Conservation (phyloP, 1,140 invertebrate species). For the Drosophila sucinea region DNA sequence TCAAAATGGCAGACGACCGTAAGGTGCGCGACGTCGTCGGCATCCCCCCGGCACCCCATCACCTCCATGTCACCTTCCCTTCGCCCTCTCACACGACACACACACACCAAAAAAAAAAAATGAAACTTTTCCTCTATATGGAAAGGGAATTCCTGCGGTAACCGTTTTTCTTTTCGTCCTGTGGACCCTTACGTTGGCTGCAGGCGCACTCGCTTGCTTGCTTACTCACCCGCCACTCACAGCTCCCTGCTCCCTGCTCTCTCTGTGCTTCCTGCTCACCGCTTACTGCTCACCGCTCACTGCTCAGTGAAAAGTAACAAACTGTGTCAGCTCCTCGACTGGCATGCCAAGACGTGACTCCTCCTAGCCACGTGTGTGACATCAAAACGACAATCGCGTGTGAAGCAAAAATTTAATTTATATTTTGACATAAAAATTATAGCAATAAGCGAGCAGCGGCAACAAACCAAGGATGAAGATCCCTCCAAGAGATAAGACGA, state of each 20-base stretch:
- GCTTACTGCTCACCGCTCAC: constrained; percentile 2
- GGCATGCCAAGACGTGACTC: constrained; percentile 76
- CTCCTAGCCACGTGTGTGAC: constrained; percentile 47
- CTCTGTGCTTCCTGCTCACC: background rate
- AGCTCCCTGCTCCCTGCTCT: background rate
- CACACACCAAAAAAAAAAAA: background rate
- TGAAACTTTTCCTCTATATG: constrained; percentile 19
- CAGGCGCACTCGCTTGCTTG: constrained; percentile 39
- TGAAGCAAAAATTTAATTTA: constrained; percentile 82
- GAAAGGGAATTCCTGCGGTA: constrained; percentile 47
- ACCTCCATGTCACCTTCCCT: background rate
- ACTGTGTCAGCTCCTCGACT: constrained; percentile 77
- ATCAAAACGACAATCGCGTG: constrained; percentile 80
- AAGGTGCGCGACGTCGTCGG: constrained; percentile 65
- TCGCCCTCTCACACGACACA: background rate
- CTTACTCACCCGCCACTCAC: background rate
- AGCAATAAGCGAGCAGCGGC: constrained; percentile 66
- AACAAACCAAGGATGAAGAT: constrained; percentile 18
- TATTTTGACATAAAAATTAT: constrained; percentile 82
- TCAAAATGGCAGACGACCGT: constrained; percentile 74
- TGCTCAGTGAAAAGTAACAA: constrained; percentile 71
- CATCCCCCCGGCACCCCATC: constrained; percentile 2
- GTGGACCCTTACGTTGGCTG: constrained; percentile 63
- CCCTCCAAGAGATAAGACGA: constrained; percentile 50
- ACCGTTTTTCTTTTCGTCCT: constrained; percentile 47